Base-by-base conservation (phyloP, 2,113 vertebrate genomes). In the Hippopotamus amphibius region DNA sequence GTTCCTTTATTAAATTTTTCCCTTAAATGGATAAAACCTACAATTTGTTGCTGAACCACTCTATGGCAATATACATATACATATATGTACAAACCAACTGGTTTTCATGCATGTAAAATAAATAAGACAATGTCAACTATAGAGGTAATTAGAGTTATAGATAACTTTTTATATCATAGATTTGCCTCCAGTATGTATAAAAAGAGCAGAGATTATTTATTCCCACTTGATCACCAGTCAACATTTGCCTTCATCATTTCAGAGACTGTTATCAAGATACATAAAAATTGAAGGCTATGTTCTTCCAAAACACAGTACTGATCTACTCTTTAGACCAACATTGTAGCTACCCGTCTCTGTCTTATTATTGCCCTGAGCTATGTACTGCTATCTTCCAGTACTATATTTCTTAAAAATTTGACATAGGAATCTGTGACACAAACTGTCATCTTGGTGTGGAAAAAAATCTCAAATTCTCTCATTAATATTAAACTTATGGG, bases 401-500 rank as follows among this genome's bases (percentile, higher is more conserved):
- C 53, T 83, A 16, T 85, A 95, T 77, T 95, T 96, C 90, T 96
- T 76, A 50, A 80, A 93, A 95, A 93, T 84, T 91, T 97, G 82
- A 95, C 88, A 77, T 57, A 59, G 77, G 91, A 89, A 95, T 96
- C 92, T 96, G 76, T 97, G 95, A 97, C 79, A 97, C 50, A 97
- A 96, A 84, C 87, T 98, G 89, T 93, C 93, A 96, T 82, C 43
- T 68, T 94, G 53, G 16, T 87, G 13, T 81, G 30, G 91, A 71
- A 69, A 81, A 93, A 93, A 88, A 55, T 24, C 66, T 98, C 95
- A 93, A 65, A 24, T 96, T 97, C 55, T 96, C 63, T 97, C 83
- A 97, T 98, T 94, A 98, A 97, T 98, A 98, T 98, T 98, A 98
- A 97, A 97, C 66, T 93, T 97, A 74, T 5, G 0, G 59, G 48